phyloP scores from a whole-genome alignment of 2,113 vertebrate genomes.

The Corydoras maculifer region DNA sequence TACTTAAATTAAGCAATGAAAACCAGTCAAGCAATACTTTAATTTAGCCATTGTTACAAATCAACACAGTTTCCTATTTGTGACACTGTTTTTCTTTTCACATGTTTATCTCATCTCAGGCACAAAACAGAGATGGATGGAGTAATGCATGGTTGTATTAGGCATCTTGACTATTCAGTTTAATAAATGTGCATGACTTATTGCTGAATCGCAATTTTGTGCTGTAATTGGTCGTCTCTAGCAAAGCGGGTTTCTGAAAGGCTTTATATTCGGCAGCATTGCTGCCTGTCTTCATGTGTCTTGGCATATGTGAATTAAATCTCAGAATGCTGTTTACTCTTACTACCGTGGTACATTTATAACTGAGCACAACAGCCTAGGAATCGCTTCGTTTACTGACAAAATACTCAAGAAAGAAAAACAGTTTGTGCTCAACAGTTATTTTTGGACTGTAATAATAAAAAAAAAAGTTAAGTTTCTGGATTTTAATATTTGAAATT shows the following conservation, averaged over 20 bases:
- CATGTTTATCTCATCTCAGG: slow-evolving; percentile 58
- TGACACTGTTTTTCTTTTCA: slow-evolving; percentile 46
- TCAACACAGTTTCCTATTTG: slow-evolving; percentile 66
- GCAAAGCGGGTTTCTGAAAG: slow-evolving; percentile 35
- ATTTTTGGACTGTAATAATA: too few species aligned
- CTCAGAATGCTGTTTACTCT: slow-evolving; percentile 28
- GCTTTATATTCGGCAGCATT: slow-evolving; percentile 28
- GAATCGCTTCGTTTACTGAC: slow-evolving; percentile 35
- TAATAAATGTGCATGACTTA: slow-evolving; percentile 69
- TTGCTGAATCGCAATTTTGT: slow-evolving; percentile 61
- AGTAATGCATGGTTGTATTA: slow-evolving; percentile 71
- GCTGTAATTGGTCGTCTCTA: slow-evolving; percentile 53
- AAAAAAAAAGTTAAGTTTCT: too few species aligned
- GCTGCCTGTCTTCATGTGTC: slow-evolving; percentile 24
- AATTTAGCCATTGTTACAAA: slow-evolving; percentile 66
- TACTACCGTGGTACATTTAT: slow-evolving; percentile 28
- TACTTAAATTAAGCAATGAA: slow-evolving; percentile 60
- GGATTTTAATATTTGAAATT: too few species aligned
- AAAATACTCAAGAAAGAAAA: slow-evolving; percentile 24
- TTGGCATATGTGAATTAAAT: slow-evolving; percentile 37
- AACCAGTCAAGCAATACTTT: slow-evolving; percentile 63
- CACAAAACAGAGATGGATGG: slow-evolving; percentile 67
- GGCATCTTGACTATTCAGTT: slow-evolving; percentile 53
- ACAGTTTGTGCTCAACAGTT: background rate
- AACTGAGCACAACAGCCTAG: slow-evolving; percentile 27